Conservation (phyloP, 2,797 vertebrate genomes). For the Sebastes matsubarae region DNA sequence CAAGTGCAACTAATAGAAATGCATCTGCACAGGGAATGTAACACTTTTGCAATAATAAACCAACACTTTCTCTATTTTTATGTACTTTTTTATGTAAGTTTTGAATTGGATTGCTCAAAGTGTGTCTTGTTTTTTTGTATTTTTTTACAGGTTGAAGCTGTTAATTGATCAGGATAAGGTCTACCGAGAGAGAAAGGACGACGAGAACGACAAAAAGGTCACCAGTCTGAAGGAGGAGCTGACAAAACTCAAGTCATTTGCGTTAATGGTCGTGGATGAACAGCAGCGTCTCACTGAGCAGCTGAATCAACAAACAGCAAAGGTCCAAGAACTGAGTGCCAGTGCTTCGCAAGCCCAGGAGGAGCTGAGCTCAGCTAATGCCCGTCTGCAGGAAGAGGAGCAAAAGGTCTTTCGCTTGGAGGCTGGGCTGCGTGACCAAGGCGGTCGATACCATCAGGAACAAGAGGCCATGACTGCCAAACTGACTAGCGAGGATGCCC, state of each 20-base stretch:
- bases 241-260: conserved; percentile 95
- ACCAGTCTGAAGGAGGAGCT: conserved; percentile 90
- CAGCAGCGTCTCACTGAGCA: conserved; percentile 92
- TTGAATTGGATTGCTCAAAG: neutral
- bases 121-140: neutral
- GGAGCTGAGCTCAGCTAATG: conserved; percentile 86
- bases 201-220: conserved; percentile 89
- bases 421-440: conserved; percentile 85
- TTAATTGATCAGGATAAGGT: conserved; percentile 91
- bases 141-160: conserved; percentile 88
- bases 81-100: neutral
- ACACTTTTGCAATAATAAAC: neutral
- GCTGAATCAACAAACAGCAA: conserved; percentile 87
- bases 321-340: conserved; percentile 88
- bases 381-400: conserved; percentile 87
- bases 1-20: too few species aligned
- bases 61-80: neutral
- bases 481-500: conserved; percentile 90
- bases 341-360: conserved; percentile 83
- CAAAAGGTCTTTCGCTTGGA: conserved; percentile 88
- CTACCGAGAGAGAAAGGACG: conserved; percentile 88
- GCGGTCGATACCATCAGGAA: conserved; percentile 83
- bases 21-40: neutral
- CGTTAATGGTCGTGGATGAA: conserved; percentile 96
- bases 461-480: conserved; percentile 92